phyloP scores from a whole-genome alignment of 2,797 vertebrate species.

The Hozukius guyotensis region DNA sequence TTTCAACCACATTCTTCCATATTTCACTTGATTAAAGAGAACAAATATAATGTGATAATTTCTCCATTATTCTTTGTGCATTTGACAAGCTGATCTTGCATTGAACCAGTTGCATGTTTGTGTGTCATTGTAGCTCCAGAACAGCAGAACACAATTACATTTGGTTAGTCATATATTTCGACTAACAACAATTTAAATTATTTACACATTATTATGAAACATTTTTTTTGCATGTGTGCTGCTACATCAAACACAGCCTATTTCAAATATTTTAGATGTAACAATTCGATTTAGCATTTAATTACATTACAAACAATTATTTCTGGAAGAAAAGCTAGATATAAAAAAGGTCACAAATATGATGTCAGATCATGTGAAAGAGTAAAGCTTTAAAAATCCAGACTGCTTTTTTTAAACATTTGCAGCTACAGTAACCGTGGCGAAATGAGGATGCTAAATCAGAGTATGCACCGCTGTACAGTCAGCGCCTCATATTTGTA shows the following conservation, averaged over 20 bases:
- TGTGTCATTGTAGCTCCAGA: neutral
- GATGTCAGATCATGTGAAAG: neutral
- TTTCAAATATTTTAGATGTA: neutral
- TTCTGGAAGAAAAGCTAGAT: no score
- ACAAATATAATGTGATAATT: conserved; percentile 23
- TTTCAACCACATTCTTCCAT: conserved; percentile 37
- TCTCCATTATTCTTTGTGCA: neutral
- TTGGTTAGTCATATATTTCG: neutral
- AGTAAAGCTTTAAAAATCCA: neutral
- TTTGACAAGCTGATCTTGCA: conserved; percentile 8
- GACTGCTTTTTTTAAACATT: neutral
- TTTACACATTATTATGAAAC: neutral
- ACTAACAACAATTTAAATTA: neutral
- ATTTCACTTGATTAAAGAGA: conserved; percentile 48
- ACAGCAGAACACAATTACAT: conserved; percentile 3
- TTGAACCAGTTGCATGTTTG: neutral
- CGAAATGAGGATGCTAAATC: conserved; percentile 20
- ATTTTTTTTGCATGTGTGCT: neutral
- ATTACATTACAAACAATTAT: neutral
- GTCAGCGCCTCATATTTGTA: conserved; percentile 43
- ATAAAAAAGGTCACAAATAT: neutral
- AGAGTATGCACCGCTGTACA: neutral
- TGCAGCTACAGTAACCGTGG: neutral
- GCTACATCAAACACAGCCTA: neutral
- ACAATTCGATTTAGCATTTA: neutral